phyloP scores from a whole-genome alignment of 1,140 invertebrate genomes.

The Vanessa atalanta region DNA sequence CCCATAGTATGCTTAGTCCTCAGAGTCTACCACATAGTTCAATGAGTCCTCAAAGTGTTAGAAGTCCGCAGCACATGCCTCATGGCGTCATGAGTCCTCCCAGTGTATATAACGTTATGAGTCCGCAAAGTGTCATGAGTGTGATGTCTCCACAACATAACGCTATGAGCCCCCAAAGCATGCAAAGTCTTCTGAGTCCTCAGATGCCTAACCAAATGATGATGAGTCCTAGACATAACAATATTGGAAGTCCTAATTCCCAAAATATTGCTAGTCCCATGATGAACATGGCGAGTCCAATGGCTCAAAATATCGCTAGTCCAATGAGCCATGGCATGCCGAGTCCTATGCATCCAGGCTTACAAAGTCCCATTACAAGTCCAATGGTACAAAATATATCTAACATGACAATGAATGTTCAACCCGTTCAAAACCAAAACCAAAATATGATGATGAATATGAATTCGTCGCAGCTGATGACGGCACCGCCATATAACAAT shows the following conservation, averaged over 20 bases:
- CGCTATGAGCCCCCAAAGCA: constrained; percentile 75
- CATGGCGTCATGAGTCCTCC: constrained; percentile 74
- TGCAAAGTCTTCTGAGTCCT: constrained; percentile 75
- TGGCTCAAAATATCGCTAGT: constrained; percentile 68
- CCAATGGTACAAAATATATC: constrained; percentile 73
- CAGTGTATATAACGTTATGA: constrained; percentile 75
- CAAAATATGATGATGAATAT: constrained; percentile 64
- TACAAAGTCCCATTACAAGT: constrained; percentile 69
- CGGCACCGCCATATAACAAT: constrained; percentile 51
- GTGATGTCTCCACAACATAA: constrained; percentile 78
- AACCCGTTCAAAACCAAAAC: constrained; percentile 53
- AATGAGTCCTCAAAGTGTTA: constrained; percentile 72
- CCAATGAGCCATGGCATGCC: constrained; percentile 74
- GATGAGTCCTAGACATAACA: constrained; percentile 74
- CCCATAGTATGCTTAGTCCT: constrained; percentile 67
- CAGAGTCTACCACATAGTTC: constrained; percentile 70
- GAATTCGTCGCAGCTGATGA: constrained; percentile 48
- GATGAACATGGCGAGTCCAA: constrained; percentile 71
- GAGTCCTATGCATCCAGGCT: constrained; percentile 73
- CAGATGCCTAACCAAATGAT: constrained; percentile 73
- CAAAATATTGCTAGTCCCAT: constrained; percentile 72
- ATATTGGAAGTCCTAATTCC: constrained; percentile 71
- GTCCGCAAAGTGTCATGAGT: constrained; percentile 73
- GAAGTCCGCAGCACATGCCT: constrained; percentile 74
- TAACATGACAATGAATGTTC: constrained; percentile 63